Evolutionary conservation across 1,140 invertebrate species (phyloP).

Genomic region (Hyles vespertilio): DNA sequence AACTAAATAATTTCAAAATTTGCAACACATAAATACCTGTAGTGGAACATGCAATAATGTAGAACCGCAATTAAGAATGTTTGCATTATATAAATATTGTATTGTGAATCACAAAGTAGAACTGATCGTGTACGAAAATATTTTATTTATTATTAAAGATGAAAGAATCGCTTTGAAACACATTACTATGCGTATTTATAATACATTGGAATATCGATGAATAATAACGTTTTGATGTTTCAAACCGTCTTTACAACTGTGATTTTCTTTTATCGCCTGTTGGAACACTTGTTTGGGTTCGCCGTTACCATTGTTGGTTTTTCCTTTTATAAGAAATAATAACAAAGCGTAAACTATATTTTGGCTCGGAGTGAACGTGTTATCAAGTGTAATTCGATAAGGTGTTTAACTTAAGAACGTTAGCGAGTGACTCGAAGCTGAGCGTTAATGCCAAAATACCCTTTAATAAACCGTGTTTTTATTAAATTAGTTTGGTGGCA

Average conservation of each 20-base stretch:
- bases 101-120: too few species aligned
- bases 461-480: conserved; percentile 64
- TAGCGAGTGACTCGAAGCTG: conserved; percentile 30
- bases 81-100: too few species aligned
- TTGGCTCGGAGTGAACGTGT: conserved; percentile 11
- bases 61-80: too few species aligned
- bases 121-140: too few species aligned
- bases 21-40: too few species aligned
- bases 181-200: too few species aligned
- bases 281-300: neutral
- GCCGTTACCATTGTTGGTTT: neutral
- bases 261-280: neutral
- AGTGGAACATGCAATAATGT: too few species aligned
- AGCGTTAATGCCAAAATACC: conserved; percentile 54
- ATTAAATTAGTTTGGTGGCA: conserved; percentile 63
- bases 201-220: too few species aligned
- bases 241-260: neutral
- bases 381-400: conserved; percentile 32
- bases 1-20: too few species aligned
- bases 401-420: conserved; percentile 32
- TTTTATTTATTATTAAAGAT: too few species aligned
- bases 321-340: neutral
- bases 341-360: conserved; percentile 7
- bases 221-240: neutral
- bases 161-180: too few species aligned